Evolutionary conservation across 1,140 invertebrate genomes (phyloP), one percentile per base, ranked within the genome.

Genomic region (Cherax destructor): DNA sequence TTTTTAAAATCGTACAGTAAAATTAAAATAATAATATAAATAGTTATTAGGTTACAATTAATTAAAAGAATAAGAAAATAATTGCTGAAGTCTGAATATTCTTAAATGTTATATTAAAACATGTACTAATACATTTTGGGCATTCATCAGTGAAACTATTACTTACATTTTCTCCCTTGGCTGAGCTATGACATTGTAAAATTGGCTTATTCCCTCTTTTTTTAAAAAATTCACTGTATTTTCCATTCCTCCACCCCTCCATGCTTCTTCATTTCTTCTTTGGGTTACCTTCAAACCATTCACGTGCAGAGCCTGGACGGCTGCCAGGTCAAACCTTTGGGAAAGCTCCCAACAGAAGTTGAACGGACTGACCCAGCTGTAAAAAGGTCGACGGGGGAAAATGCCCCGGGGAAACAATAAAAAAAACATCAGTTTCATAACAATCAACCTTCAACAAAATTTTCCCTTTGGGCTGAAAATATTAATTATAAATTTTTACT

Each of bases 121-220:
- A 79, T 79, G 21, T 79, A 13, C 1, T 50, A 4, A 52, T 13
- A 79, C 50, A 49, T 49, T 50, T 7, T 30, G n/a, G n/a, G 11
- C 0, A 21, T 30, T 74, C n/a, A 30, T 30, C 69, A 74, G 3
- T 24, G 6, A 3, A 18, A 21, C 18, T 65, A 74, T 30, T 74
- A 86, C 83, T 72, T 59, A 91, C 89, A 56, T 69, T 72, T 85
- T 91, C 18, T 85, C 41, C 59, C 61, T 80, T 84, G 89, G 89
- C 47, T 84, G 86, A 49, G 86, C 86, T 78, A 92, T 77, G 59
- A 41, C 21, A 59, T 83, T 92, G 50, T 92, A 92, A 78, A 79
- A 92, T 49, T 92, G 86, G 91, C 86, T 59, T 92, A 92, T 84
- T 92, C 91, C 50, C 86, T 92, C 18, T 84, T 88, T 72, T 92